Evolutionary conservation across 2,797 vertebrate species (phyloP), one percentile per base, ranked within the genome.

Genomic region (Octomys mimax): DNA sequence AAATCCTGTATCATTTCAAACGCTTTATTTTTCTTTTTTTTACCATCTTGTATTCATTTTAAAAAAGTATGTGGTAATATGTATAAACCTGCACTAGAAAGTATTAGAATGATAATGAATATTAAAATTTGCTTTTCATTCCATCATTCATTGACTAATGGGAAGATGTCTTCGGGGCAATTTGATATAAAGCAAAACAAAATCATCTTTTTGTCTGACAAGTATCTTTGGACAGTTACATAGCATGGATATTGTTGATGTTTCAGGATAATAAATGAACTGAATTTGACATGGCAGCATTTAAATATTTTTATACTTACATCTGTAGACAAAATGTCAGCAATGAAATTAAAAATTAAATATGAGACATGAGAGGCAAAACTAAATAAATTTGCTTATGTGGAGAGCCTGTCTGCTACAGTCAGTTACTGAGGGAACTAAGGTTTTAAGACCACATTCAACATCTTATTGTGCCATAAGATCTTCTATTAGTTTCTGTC

Each of bases 261-360:
- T 80, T 92, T 89, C 52, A 94, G 66, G 64, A 49, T 1, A 82
- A 22, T 70, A 85, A 75, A 22, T 70, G 57, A 89, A 70, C 0
- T 28, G 1, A 92, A 91, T 83, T 83, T 73, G 54, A 42, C 75
- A 87, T 91, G 7, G 4, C 3, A 79, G 5, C 4, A 1, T 64
- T 91, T 73, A 86, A 86, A 80, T 57, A 1, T 52, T 83, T 94
- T 89, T 89, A 18, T 36, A 0, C 31, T 95, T 94, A 91, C 4
- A 49, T 80, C 12, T n/a, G 13, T 64, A 96, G 71, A 77, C 59
- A 89, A 96, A 82, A 90, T 46, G 3, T 42, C 46, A 92, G 42
- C 79, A 94, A 66, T 54, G 16, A 81, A 96, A 80, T 46, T 68
- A 18, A 81, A 97, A 92, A n/a, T 73, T 94, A 95, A 91, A 93